Evolutionary conservation across 2,888 invertebrate species (phyloP), one percentile per base, ranked within the genome.

Genomic region (Caenorhabditis sinica): DNA sequence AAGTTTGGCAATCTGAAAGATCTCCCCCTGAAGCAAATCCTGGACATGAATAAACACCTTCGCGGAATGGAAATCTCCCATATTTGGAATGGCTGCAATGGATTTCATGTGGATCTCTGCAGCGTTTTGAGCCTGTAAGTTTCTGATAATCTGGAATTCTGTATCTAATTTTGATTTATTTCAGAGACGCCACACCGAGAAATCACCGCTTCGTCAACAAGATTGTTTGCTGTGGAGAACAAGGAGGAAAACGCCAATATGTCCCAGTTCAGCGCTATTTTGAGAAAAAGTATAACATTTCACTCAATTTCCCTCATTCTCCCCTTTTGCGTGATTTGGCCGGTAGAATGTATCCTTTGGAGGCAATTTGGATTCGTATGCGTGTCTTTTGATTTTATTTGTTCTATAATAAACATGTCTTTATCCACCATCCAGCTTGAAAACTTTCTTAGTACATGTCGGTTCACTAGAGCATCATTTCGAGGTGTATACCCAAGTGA

Each of bases 351-450:
- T 72, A 30, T 17, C 72, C 72, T 0, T 0, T 60, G 20, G 72
- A 72, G 30, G 6, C 60, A 30, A 13, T 72, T 4, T 72, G 71
- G 71, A 25, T 58, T 3, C 71, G 71, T 58, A 25, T 71, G 0
- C 56, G 43, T 36, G 0, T 40, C 11, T 43, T 1, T 43, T 56
- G 23, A 43, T 11, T 5, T 1, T n/a, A n/a, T 49, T 0, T 13
- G 13, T 13, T 63, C 40, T 13, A 40, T 9, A 49, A 49, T 66
- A 45, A 51, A 25, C n/a, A 53, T 53, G 53, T 53, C 53, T 8
- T 13, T 53, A 6, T 53, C 53, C 5, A 53, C 53, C 9, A 53
- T 53, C 9, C 53, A 53, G 23, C 25, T 53, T 20, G 53, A 53
- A 11, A 23, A 23, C 0, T 53, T 53, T 4, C 13, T 53, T 0